Base-by-base conservation (phyloP, 64 coral and sea anemone genomes). In the Stylophora pistillata region DNA sequence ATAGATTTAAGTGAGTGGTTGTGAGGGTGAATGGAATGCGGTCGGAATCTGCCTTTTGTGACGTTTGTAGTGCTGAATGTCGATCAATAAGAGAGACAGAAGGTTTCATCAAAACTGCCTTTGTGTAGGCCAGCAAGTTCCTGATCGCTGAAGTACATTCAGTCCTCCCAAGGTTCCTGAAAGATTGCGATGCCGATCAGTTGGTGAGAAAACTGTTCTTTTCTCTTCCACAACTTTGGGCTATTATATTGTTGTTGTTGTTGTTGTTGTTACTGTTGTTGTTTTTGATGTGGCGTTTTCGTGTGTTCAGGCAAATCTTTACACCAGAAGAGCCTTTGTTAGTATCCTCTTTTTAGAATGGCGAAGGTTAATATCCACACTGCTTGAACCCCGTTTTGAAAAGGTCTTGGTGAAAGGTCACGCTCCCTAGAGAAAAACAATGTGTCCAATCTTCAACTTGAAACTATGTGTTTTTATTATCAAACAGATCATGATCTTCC, bases 111-210 rank as follows among this genome's bases (percentile, higher is more conserved):
- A 68, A 68, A 68, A 25, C 21, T 87, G 15, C 20, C 30, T 64
- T 63, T 77, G 25, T 53, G 26, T 55, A 96, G 95, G 90, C 93
- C 56, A 88, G 95, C 66, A 96, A 96, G 76, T 91, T 93, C 26
- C 66, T 85, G 12, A 89, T 96, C 52, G 90, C 95, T 12, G 95
- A 96, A 75, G 72, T 83, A 10, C 91, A 92, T 18, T 32, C 73
- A 12, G 60, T 88, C 15, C 86, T 96, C 13, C 73, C 86, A 47
- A 86, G 84, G 31, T 96, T 96, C 71, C 74, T 96, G 27, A 96
- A 90, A 77, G 89, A 91, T 6, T 90, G 91, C 87, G 82, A 89
- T 81, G 94, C 92, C 9, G 83, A 96, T 37, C 88, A 92, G 47
- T 56, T 96, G 87, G 91, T 92, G 69, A 86, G 71, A 14, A 90